Percentiles rank a stretch among this genome's conserved stretches.
Conservation (phyloP, 2,113 vertebrate genomes). For the Apteryx owenii region DNA sequence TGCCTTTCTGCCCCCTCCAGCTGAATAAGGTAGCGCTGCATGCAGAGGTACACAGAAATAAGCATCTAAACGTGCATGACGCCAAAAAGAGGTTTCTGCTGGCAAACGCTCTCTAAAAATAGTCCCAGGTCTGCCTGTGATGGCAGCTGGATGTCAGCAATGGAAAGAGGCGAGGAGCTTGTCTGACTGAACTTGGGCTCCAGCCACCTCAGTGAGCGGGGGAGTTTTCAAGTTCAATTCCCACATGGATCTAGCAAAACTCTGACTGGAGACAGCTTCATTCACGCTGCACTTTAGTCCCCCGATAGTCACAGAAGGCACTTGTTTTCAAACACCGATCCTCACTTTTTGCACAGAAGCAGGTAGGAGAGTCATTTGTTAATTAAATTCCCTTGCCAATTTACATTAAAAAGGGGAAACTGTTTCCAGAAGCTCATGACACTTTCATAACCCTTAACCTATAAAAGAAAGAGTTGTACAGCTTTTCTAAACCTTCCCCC, state of each 20-base stretch:
- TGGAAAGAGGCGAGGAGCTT: neutral
- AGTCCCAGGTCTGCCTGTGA: neutral
- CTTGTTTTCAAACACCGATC: neutral
- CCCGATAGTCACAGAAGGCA: neutral
- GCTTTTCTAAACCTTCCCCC: conserved; percentile 9
- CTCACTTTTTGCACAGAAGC: neutral
- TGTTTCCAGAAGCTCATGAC: neutral
- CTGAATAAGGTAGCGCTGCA: neutral
- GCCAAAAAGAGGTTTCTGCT: neutral
- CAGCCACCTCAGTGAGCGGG: neutral
- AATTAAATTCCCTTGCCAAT: conserved; percentile 35
- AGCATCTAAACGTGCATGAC: neutral
- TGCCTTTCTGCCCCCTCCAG: neutral
- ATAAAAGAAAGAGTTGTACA: neutral
- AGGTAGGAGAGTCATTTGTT: neutral
- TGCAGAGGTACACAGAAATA: neutral
- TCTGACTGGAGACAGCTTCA: neutral
- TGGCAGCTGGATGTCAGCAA: conserved; percentile 3
- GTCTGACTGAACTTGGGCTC: neutral
- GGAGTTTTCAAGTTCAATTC: neutral
- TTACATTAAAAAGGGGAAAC: conserved; percentile 41
- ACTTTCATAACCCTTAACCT: conserved; percentile 37
- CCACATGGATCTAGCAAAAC: neutral
- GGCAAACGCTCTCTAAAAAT: conserved; percentile 32
- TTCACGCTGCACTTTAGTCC: neutral